Base-by-base conservation (phyloP, 2,888 invertebrate genomes). In the Hemistola chrysoprasaria region DNA sequence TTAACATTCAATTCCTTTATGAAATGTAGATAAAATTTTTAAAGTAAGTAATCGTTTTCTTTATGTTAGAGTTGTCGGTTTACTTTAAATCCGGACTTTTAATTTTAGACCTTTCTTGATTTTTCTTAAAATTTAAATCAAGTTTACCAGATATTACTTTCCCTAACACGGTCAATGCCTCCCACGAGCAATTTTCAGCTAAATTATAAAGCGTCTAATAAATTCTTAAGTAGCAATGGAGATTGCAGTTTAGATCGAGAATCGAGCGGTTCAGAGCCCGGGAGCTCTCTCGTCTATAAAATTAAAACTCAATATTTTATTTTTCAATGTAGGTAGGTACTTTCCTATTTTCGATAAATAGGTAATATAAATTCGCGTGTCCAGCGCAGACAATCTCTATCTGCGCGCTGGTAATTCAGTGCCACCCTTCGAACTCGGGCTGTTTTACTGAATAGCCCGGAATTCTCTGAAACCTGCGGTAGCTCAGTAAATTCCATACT, bases 321-420 rank as follows among this genome's bases (percentile, higher is more conserved):
- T 53, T 55, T 57, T 51, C 54, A 53, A 55, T 56, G 47, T 53
- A 54, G 51, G 48, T 40, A 57, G 48, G 57, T 34, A 46, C 58
- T 58, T 47, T 46, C 42, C 30, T 16, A 16, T 16, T 16, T 16
- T 37, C 46, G 46, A 58, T 63, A 65, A 65, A 62, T 63, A 60
- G 56, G 55, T 57, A 50, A 62, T 65, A 62, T 62, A 68, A 65
- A 62, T 61, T 62, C 58, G 50, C 59, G 55, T 62, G 64, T 63
- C 65, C 55, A 49, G 31, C 32, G 60, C 65, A 71, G 64, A 60
- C 59, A 60, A 55, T 58, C 59, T 62, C 55, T 67, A 69, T 66
- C 65, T 59, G 59, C 49, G 53, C 26, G 36, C 58, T 58, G 65
- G 70, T 76, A 78, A 80, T 78, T 75, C 71, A 70, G 66, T 69